These are phyloP conservation scores for Lathronympha strigana DNA, from an alignment of 2,888 invertebrate genomes.

Conservation along the genomic window DNA sequence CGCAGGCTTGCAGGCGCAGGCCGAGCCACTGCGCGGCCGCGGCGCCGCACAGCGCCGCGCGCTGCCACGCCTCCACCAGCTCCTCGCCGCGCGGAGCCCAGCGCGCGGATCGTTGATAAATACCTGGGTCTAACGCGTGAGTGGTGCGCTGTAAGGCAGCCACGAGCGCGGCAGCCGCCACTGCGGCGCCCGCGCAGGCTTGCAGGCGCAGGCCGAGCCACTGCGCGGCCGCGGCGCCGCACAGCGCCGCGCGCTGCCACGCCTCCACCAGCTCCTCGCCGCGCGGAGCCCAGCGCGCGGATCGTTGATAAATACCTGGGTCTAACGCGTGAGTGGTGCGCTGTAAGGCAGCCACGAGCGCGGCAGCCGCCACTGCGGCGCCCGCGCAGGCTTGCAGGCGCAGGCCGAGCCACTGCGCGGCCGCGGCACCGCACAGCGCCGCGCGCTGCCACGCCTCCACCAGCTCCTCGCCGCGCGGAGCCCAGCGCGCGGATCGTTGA, in stretches of 20 bases:
- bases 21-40: constrained; percentile 95
- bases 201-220: constrained; percentile 96
- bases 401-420: constrained; percentile 94
- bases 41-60: constrained; percentile 89
- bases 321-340: constrained; percentile 86
- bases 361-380: constrained; percentile 84
- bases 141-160: constrained; percentile 87
- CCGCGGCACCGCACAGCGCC: constrained; percentile 90
- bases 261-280: constrained; percentile 90
- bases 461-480: constrained; percentile 84
- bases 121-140: constrained; percentile 67
- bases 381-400: constrained; percentile 92
- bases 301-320: constrained; percentile 17
- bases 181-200: constrained; percentile 88
- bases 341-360: constrained; percentile 79
- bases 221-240: constrained; percentile 90
- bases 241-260: constrained; percentile 92
- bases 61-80: not conserved
- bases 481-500: too few species aligned
- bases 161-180: constrained; percentile 71
- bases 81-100: not conserved
- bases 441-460: constrained; percentile 92
- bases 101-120: too few species aligned
- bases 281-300: too few species aligned
- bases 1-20: constrained; percentile 91